Conservation (phyloP, 2,113 vertebrate genomes). For the Hippocampus comes region DNA sequence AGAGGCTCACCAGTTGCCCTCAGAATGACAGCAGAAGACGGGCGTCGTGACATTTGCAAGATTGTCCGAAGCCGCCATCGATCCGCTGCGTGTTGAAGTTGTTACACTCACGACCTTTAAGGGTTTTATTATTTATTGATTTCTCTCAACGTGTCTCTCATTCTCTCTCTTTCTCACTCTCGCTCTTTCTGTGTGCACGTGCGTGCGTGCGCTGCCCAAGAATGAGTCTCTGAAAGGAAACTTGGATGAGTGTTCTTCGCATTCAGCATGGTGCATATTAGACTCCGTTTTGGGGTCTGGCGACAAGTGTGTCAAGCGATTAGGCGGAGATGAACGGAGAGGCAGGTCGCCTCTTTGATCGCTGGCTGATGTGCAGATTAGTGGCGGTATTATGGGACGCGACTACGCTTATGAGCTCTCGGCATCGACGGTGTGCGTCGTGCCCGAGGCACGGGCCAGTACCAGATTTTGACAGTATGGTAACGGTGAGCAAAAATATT, state of each 20-base stretch:
- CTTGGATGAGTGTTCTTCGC: slow-evolving; percentile 7
- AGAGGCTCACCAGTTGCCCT: neutral
- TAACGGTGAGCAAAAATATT: neutral
- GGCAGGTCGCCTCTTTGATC: slow-evolving; percentile 45
- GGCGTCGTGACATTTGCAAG: slow-evolving; percentile 14
- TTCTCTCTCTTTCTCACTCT: neutral
- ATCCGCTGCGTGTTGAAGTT: slow-evolving; percentile 6
- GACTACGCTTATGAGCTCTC: slow-evolving; percentile 18
- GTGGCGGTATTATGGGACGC: slow-evolving; percentile 36
- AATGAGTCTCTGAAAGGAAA: slow-evolving; percentile 6
- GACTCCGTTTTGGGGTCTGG: slow-evolving; percentile 25
- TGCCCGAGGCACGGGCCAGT: neutral
- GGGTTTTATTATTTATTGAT: slow-evolving; percentile 29
- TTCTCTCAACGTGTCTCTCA: slow-evolving; percentile 4
- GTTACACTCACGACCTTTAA: slow-evolving; percentile 18
- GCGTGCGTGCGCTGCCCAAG: neutral
- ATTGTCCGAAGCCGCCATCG: slow-evolving; percentile 1
- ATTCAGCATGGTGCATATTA: slow-evolving; percentile 7
- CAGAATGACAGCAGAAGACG: slow-evolving; percentile 8
- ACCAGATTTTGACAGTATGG: neutral
- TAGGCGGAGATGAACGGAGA: slow-evolving; percentile 8
- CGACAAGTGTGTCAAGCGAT: slow-evolving; percentile 41
- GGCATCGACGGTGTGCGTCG: slow-evolving; percentile 1
- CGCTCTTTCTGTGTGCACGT: neutral
- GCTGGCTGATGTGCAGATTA: slow-evolving; percentile 47